Conservation (phyloP, 2,888 invertebrate species). For the Drosophila algonquin region DNA sequence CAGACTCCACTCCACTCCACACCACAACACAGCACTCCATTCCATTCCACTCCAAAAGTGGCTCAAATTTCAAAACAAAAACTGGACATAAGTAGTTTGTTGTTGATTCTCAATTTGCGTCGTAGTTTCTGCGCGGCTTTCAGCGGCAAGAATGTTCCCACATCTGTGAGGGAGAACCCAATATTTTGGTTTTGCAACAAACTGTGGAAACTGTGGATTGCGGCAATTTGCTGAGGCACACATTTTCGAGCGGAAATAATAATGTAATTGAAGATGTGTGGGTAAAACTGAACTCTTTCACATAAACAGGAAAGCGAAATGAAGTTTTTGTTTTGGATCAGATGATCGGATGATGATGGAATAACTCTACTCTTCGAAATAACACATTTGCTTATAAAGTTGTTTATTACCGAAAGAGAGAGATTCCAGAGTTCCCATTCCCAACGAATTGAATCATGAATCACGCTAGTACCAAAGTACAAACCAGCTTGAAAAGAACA, state of each 20-base stretch:
- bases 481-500: neutral
- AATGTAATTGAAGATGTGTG: constrained; percentile 61
- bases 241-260: constrained; percentile 51
- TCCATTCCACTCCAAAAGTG: constrained; percentile 6
- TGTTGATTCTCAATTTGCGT: constrained; percentile 55
- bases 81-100: constrained; percentile 61
- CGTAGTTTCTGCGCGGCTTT: constrained; percentile 55
- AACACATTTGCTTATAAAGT: neutral
- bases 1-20: constrained; percentile 62
- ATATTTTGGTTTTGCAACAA: constrained; percentile 48
- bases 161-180: constrained; percentile 16
- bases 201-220: constrained; percentile 22
- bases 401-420: too few relatives aligned
- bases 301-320: neutral
- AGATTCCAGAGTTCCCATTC: too few relatives aligned
- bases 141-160: constrained; percentile 13
- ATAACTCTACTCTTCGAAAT: neutral
- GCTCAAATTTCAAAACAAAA: constrained; percentile 45
- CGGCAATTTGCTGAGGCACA: constrained; percentile 45
- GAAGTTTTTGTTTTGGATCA: constrained; percentile 3
- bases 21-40: constrained; percentile 2
- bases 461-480: neutral
- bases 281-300: constrained; percentile 47
- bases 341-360: too few relatives aligned
- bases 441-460: neutral